Percentiles rank a stretch among this genome's conserved stretches.
These are phyloP conservation scores for Theristicus caerulescens DNA, from an alignment of 2,113 vertebrate genomes.

Conservation along the genomic window DNA sequence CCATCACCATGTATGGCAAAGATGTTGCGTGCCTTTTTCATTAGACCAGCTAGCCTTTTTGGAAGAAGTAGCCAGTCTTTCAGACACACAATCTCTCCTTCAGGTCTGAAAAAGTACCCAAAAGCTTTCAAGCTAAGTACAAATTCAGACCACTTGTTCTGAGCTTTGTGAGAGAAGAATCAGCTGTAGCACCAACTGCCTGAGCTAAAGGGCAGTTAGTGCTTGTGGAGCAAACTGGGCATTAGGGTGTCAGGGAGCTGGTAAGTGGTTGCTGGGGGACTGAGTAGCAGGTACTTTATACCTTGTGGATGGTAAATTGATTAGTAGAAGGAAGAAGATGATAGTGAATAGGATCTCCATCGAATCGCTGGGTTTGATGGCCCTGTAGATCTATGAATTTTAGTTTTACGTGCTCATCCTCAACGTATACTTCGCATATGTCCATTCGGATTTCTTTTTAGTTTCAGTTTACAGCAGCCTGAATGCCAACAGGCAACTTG, in stretches of 20 bases:
- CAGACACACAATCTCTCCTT: not conserved
- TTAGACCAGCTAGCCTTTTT: not conserved
- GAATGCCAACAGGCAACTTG: not conserved
- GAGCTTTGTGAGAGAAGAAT: not conserved
- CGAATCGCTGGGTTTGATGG: not conserved
- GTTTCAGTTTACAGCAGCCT: not conserved
- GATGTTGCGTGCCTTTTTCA: not conserved
- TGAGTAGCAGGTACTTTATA: not conserved
- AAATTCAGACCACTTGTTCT: not conserved
- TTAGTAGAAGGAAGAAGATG: not conserved
- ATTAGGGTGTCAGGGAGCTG: not conserved
- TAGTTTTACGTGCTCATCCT: not conserved
- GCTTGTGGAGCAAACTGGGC: not conserved
- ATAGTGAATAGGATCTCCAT: not conserved
- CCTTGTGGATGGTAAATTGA: not conserved
- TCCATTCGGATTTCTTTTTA: not conserved
- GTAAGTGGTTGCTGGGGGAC: not conserved
- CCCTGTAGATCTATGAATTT: not conserved
- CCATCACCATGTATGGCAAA: not conserved
- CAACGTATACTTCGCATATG: not conserved
- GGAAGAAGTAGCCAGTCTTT: not conserved
- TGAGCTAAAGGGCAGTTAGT: not conserved
- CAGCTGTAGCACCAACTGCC: not conserved
- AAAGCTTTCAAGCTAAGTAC: not conserved
- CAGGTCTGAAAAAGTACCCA: not conserved